Evolutionary conservation across 2,888 invertebrate species (phyloP), one percentile per base, ranked within the genome.

Genomic region (Dynastes tityus): DNA sequence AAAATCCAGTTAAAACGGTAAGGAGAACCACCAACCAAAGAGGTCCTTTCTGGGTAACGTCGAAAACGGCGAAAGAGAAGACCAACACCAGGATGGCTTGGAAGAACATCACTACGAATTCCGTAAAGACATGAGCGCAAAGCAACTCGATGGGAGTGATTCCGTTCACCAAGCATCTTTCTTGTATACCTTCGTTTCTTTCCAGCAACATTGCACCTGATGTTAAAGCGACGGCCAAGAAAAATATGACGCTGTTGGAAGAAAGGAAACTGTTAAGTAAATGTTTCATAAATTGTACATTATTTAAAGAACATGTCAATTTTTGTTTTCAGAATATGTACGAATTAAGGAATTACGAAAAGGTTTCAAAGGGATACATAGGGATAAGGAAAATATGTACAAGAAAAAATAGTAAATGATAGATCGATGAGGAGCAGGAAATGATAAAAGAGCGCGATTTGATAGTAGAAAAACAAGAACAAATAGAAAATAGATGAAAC

Each of bases 181-280:
- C 98, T 84, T 98, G 88, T 85, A 97, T 94, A 2, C 98, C 97
- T 87, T 97, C 97, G 84, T 96, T 97, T 74, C 96, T 91, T 86
- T 97, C 97, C 82, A 96, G 91, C 84, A 97, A 91, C 94, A 97
- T 95, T 6, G 97, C 94, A 2, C 97, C 95, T 0, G 97, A 96
- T 0, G 98, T 98, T 75, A 98, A 89, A 40, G 98, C 98, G 2
- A 97, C 96, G 1, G 98, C 96, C 88, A 98, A 91, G 90, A 98
- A 97, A 90, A 97, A 98, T 63, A 97, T 95, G 63, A 98, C 96
- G 58, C 96, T 96, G 89, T 73, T 90, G 85, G 37, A 22, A 45
- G 22, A 58, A 22, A 22, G 16, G 4, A 32, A 32, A 32, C 32
- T 4, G 32, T 32, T 32, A 32, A 32, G 32, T 32, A 3, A 32